Conservation (phyloP, 1,140 invertebrate genomes). For the Leguminivora glycinivorella region DNA sequence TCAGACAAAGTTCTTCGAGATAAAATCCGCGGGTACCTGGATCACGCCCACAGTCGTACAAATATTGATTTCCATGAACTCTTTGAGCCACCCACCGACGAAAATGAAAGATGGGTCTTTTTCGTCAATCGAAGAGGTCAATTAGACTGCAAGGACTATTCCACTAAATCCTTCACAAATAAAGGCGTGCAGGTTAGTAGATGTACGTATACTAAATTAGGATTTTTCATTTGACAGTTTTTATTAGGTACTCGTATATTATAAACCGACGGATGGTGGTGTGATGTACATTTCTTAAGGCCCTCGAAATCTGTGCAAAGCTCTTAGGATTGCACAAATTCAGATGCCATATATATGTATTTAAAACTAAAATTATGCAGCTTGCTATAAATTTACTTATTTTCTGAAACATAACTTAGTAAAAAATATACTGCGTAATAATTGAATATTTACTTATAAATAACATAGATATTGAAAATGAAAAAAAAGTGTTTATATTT, state of each 20-base stretch:
- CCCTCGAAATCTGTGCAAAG: too few species aligned
- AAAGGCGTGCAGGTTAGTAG: slow-evolving; percentile 58
- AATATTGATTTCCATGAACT: slow-evolving; percentile 54
- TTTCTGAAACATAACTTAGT: too few species aligned
- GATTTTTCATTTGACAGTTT: neutral
- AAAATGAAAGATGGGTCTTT: slow-evolving; percentile 56
- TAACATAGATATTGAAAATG: too few species aligned
- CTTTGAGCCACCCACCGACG: slow-evolving; percentile 46
- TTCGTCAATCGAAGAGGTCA: slow-evolving; percentile 58
- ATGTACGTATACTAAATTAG: neutral
- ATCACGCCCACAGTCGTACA: slow-evolving; percentile 40
- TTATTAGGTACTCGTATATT: neutral
- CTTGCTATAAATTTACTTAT: too few species aligned
- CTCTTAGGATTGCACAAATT: too few species aligned
- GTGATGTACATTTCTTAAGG: too few species aligned
- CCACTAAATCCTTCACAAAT: slow-evolving; percentile 50
- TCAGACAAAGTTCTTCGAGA: slow-evolving; percentile 62
- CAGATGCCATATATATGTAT: too few species aligned
- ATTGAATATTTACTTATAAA: too few species aligned
- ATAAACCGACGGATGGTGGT: too few species aligned
- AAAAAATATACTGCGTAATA: too few species aligned
- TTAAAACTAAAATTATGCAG: too few species aligned
- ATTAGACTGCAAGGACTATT: slow-evolving; percentile 49
- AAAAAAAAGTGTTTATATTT: too few species aligned
- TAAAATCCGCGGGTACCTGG: slow-evolving; percentile 50